phyloP scores from a whole-genome alignment of 2,888 invertebrate genomes.

The Syritta pipiens region DNA sequence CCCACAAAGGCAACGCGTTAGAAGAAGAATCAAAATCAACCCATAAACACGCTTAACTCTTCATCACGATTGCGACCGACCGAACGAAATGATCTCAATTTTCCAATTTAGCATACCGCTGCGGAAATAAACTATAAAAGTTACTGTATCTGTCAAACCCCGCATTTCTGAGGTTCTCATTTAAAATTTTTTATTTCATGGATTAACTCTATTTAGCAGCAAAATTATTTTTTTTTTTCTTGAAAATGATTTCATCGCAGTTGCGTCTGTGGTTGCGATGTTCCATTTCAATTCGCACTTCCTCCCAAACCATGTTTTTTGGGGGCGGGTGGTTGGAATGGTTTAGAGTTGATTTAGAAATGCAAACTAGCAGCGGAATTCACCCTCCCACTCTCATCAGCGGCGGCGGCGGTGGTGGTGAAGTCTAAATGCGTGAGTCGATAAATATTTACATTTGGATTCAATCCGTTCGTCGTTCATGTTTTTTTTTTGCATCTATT shows the following conservation, averaged over 20 bases:
- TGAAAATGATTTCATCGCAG: slow-evolving; percentile 32
- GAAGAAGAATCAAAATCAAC: no score
- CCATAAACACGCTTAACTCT: no score
- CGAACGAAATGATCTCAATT: slow-evolving; percentile 37
- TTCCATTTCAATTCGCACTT: slow-evolving; percentile 16
- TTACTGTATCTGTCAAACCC: no score
- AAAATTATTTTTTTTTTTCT: background rate
- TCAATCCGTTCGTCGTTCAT: no score
- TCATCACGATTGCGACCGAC: no score
- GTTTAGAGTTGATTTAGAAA: slow-evolving; percentile 10
- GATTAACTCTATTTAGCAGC: background rate
- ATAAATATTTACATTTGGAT: slow-evolving; percentile 48
- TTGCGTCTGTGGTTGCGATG: no score
- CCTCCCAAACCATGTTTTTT: no score
- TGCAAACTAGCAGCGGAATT: background rate
- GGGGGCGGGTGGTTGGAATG: no score
- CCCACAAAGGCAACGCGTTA: no score
- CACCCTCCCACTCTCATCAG: background rate
- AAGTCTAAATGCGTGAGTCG: slow-evolving; percentile 25
- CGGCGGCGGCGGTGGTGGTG: no score
- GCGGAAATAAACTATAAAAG: slow-evolving; percentile 13
- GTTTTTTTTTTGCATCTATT: slow-evolving; percentile 40
- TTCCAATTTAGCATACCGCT: slow-evolving; percentile 10
- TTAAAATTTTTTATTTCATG: background rate
- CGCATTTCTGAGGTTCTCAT: no score